Conservation (phyloP, 1,140 invertebrate genomes). For the Lanistes nyassanus region DNA sequence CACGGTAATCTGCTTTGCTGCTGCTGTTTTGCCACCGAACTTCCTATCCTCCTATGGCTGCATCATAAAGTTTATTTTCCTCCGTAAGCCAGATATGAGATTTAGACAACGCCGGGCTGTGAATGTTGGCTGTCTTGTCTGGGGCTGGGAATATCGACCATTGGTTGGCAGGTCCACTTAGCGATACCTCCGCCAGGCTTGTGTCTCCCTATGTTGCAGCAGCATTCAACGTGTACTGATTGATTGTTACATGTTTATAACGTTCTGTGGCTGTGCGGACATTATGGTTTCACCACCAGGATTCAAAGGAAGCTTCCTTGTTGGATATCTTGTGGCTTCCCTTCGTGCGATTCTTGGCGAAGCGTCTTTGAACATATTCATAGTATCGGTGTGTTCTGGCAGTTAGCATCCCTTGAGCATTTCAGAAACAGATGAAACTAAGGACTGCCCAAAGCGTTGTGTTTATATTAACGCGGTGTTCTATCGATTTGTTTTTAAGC, state of each 20-base stretch:
- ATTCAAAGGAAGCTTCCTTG: too few relatives aligned
- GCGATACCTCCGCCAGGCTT: slow-evolving; percentile 17
- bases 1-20: slow-evolving; percentile 66
- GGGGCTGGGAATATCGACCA: slow-evolving; percentile 59
- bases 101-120: slow-evolving; percentile 59
- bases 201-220: slow-evolving; percentile 2
- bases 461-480: too few relatives aligned
- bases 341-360: too few relatives aligned
- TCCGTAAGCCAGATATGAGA: slow-evolving; percentile 67
- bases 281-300: too few relatives aligned
- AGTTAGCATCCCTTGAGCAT: too few relatives aligned
- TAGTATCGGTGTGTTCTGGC: too few relatives aligned
- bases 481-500: too few relatives aligned
- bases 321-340: too few relatives aligned
- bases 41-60: slow-evolving; percentile 42
- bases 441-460: too few relatives aligned
- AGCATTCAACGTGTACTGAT: not conserved
- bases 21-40: slow-evolving; percentile 65
- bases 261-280: too few relatives aligned
- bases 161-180: slow-evolving; percentile 42
- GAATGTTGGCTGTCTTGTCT: slow-evolving; percentile 59
- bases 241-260: not conserved
- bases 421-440: too few relatives aligned
- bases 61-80: slow-evolving; percentile 62
- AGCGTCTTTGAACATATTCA: too few relatives aligned